Conservation (phyloP, 2,888 invertebrate genomes). For the Hypolimnas misippus region DNA sequence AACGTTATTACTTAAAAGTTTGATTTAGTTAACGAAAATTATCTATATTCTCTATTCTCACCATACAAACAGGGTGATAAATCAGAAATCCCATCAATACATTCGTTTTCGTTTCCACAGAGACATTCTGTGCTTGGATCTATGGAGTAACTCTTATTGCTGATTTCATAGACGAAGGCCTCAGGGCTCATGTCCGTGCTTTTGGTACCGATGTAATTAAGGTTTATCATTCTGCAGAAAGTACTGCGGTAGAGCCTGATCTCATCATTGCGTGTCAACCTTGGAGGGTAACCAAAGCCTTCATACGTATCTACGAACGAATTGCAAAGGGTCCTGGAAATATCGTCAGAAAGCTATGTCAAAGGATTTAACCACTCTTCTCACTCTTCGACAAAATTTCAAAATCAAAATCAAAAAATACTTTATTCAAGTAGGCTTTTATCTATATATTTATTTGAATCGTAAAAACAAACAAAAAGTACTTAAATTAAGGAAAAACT, state of each 20-base stretch:
- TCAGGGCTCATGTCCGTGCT: conserved; percentile 76
- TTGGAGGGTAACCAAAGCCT: background rate
- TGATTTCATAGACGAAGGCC: conserved; percentile 85
- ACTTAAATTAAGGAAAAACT: too few relatives aligned
- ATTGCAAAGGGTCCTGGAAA: background rate
- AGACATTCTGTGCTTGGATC: conserved; percentile 87
- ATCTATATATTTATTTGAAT: too few relatives aligned
- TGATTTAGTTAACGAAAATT: background rate
- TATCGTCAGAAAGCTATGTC: too few relatives aligned
- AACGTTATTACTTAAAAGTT: too few relatives aligned
- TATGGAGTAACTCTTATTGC: conserved; percentile 84
- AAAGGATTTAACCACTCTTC: too few relatives aligned
- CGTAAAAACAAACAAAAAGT: too few relatives aligned
- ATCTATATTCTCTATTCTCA: conserved; percentile 59
- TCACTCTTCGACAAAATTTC: too few relatives aligned
- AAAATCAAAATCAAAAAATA: too few relatives aligned
- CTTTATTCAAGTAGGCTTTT: too few relatives aligned
- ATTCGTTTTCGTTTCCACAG: conserved; percentile 70
- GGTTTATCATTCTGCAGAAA: conserved; percentile 88
- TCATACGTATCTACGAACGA: background rate
- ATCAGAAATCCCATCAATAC: conserved; percentile 86
- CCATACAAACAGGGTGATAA: conserved; percentile 89
- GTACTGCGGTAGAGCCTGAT: background rate
- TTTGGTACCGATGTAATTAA: conserved; percentile 54
- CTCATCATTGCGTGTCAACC: too few relatives aligned